phyloP scores from a whole-genome alignment of 2,888 invertebrate genomes.

The Drosophila robusta region DNA sequence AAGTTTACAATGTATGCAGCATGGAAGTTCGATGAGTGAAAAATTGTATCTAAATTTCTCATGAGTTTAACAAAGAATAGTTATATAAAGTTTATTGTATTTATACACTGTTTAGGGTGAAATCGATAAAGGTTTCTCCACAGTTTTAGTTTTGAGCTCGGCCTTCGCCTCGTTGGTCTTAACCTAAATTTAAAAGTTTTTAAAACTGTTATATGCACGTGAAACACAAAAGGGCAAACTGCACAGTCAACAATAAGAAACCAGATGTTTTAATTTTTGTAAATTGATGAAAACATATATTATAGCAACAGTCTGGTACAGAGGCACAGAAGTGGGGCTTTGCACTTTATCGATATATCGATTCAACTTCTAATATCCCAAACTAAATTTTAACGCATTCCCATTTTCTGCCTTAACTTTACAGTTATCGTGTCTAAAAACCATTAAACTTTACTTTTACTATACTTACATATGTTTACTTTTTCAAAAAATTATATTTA shows the following conservation, averaged over 20 bases:
- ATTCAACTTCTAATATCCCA: background rate
- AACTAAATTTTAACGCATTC: background rate
- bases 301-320: slow-evolving; percentile 32
- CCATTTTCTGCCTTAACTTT: background rate
- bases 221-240: slow-evolving; percentile 27
- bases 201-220: slow-evolving; percentile 27
- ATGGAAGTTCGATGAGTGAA: slow-evolving; percentile 6
- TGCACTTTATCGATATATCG: slow-evolving; percentile 30
- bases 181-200: slow-evolving; percentile 7
- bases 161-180: slow-evolving; percentile 41
- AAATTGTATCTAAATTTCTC: slow-evolving; percentile 3
- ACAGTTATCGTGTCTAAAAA: background rate
- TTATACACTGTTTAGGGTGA: slow-evolving; percentile 48
- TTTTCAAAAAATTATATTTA: too few relatives aligned
- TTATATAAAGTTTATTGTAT: slow-evolving; percentile 32
- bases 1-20: slow-evolving; percentile 5
- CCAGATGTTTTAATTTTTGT: slow-evolving; percentile 34
- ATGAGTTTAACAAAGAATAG: slow-evolving; percentile 6
- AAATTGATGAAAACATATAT: slow-evolving; percentile 60
- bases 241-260: slow-evolving; percentile 21
- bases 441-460: too few relatives aligned
- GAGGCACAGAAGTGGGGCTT: slow-evolving; percentile 31
- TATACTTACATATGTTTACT: too few relatives aligned
- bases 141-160: slow-evolving; percentile 28
- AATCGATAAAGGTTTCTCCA: slow-evolving; percentile 64